Evolutionary conservation across 2,888 invertebrate species (phyloP).

Genomic region (Xiphydria camelus): DNA sequence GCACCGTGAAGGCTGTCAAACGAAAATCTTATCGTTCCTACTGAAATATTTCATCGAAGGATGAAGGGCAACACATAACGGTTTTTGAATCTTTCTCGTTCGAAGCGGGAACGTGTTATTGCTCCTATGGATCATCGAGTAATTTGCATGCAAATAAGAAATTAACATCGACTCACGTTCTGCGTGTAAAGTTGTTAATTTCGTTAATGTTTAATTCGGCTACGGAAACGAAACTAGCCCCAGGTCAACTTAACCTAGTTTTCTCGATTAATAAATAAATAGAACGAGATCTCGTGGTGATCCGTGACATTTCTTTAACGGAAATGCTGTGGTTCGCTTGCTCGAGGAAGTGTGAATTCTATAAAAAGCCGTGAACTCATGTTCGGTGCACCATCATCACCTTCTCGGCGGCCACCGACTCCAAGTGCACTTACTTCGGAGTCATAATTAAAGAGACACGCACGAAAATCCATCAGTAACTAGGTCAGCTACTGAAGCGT

Average conservation of each 20-base stretch:
- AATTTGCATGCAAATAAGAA: background rate
- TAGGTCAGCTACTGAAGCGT: slow-evolving; percentile 34
- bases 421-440: slow-evolving; percentile 27
- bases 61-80: too few species aligned
- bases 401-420: slow-evolving; percentile 29
- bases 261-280: slow-evolving; percentile 15
- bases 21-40: too few species aligned
- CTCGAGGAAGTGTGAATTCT: slow-evolving; percentile 3
- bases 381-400: slow-evolving; percentile 24
- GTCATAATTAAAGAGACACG: slow-evolving; percentile 24
- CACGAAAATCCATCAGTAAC: slow-evolving; percentile 34
- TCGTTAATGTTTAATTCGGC: background rate
- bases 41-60: too few species aligned
- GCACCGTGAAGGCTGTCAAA: too few species aligned
- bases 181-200: background rate
- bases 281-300: slow-evolving; percentile 13
- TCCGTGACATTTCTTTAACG: slow-evolving; percentile 13
- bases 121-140: too few species aligned
- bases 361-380: slow-evolving; percentile 27
- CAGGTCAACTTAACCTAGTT: slow-evolving; percentile 42
- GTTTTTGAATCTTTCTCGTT: too few species aligned
- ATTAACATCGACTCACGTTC: background rate
- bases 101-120: too few species aligned
- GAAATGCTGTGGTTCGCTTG: background rate
- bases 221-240: background rate